Evolutionary conservation across 2,888 invertebrate species (phyloP), one percentile per base, ranked within the genome.

Genomic region (Mimas tiliae): DNA sequence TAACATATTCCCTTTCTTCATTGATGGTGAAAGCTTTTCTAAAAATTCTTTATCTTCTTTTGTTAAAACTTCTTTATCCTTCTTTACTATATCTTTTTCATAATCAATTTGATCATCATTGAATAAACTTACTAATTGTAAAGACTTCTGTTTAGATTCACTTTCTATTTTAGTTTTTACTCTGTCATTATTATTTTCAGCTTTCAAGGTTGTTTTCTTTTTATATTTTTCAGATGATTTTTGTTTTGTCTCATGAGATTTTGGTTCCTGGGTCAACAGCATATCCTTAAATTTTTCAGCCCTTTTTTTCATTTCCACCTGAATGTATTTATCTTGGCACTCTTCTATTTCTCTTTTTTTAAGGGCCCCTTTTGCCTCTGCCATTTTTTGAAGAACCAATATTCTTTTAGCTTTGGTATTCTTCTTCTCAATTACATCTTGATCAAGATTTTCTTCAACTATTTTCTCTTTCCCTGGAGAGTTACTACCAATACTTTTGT

Each of bases 401-500:
- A 94, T 94, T 73, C 95, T 92, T 77, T 94, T 94, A 0, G 84
- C 88, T 67, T 89, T 92, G 0, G 79, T 69, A 65, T 75, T 84
- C 71, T 84, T 89, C 70, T 85, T 88, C 71, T 86, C 84, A 65
- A 67, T 53, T 33, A 75, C 68, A 67, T 83, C 87, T 70, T 85
- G 78, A 33, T 72, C 68, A 69, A 86, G 83, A 66, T 73, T 71
- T 68, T 82, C 80, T 62, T 84, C 82, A 63, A 70, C 63, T 21
- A 63, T 71, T 74, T 81, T 85, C 62, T 94, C 94, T 85, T 95
- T 95, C 0, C 96, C 96, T 9, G 94, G 94, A 33, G 95, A 94
- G 85, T 96, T 96, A 27, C 86, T 84, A 1, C 96, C 96, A 69
- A 96, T 94, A 62, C 92, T 91, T 80, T 95, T 95, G 78, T 95